Base-by-base conservation (phyloP, 1,140 invertebrate genomes). In the Caenorhabditis remanei region DNA sequence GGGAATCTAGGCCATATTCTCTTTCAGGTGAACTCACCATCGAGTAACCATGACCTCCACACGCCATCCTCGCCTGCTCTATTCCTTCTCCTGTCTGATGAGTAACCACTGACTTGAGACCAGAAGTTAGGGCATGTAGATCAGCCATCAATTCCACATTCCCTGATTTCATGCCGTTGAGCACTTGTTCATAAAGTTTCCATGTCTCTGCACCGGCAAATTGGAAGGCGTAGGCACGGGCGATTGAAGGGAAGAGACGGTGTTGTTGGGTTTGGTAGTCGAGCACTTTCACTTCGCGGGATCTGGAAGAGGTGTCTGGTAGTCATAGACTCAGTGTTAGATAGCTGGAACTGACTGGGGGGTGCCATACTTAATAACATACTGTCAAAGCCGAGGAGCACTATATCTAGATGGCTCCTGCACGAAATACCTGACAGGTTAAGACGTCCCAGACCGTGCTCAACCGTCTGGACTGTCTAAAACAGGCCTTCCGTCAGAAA, bases 31-130 rank as follows among this genome's bases (percentile, higher is more conserved):
- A 53, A 53, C 50, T 96, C 56, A 95, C 94, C 32, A 95, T 94
- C 94, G 96, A 96, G 93, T 96, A 98, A 14, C 97, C 97, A 93
- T 98, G 97, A 9, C 97, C 97, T 48, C 97, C 97, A 93, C 97
- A 98, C 2, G 96, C 93, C 63, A 96, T 93, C 19, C 97, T 95
- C 88, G 96, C 95, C 32, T 94, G 94, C 86, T 98, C 97, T 55
- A 97, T 95, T 3, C 95, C 95, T 50, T 92, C 91, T 13, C 95
- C 94, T 48, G 95, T 95, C 92, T 96, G 95, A 21, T 95, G 94
- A 14, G 96, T 95, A 82, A 95, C 95, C 7, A 97, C 95, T 16
- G 97, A 96, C 94, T 98, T 98, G 87, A 98, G 92, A 90, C 96
- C 97, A 92, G 96, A 97, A 4, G 96, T 95, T 13, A 97, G 93